Percentiles rank a stretch among this genome's conserved stretches.
These are phyloP conservation scores for Limonius californicus DNA, from an alignment of 1,140 invertebrate species.

Conservation along the genomic window DNA sequence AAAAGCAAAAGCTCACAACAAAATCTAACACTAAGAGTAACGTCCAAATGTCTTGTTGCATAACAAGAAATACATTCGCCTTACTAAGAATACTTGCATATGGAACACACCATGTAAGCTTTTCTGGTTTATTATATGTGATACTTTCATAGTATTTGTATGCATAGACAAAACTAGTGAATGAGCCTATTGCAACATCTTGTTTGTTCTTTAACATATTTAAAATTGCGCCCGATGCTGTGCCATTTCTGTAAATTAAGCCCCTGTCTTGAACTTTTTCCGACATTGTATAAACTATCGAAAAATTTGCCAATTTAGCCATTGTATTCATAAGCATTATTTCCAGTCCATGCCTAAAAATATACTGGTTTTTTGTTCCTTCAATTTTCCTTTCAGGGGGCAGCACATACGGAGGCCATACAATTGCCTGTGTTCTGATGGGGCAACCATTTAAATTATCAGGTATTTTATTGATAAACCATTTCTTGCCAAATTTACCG, in stretches of 20 bases:
- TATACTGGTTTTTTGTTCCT: not conserved
- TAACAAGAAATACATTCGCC: not conserved
- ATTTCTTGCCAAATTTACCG: slow-evolving; percentile 20
- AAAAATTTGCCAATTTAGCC: slow-evolving; percentile 23
- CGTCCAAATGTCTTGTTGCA: not conserved
- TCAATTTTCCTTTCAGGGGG: not conserved
- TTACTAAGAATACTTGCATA: not conserved
- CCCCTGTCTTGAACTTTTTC: slow-evolving; percentile 20
- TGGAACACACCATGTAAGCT: not conserved
- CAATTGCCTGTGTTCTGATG: slow-evolving; percentile 25
- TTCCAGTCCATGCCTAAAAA: slow-evolving; percentile 24
- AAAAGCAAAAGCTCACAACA: not conserved
- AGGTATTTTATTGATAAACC: slow-evolving; percentile 31
- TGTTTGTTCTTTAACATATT: slow-evolving; percentile 19
- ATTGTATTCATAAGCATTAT: slow-evolving; percentile 28
- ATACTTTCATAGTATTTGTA: slow-evolving; percentile 14
- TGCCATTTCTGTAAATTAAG: slow-evolving; percentile 23
- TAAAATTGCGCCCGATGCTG: slow-evolving; percentile 24
- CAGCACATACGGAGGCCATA: slow-evolving; percentile 30
- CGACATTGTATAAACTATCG: slow-evolving; percentile 21
- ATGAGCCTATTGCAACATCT: slow-evolving; percentile 25
- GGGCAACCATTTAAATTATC: slow-evolving; percentile 29
- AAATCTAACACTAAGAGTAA: not conserved
- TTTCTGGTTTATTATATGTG: not conserved
- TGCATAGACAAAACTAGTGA: slow-evolving; percentile 16